A percentile compares a stretch with the other conserved stretches of the same genome.
Evolutionary conservation across 2,888 invertebrate genomes (phyloP).

Genomic region (Drosophila basisetae): DNA sequence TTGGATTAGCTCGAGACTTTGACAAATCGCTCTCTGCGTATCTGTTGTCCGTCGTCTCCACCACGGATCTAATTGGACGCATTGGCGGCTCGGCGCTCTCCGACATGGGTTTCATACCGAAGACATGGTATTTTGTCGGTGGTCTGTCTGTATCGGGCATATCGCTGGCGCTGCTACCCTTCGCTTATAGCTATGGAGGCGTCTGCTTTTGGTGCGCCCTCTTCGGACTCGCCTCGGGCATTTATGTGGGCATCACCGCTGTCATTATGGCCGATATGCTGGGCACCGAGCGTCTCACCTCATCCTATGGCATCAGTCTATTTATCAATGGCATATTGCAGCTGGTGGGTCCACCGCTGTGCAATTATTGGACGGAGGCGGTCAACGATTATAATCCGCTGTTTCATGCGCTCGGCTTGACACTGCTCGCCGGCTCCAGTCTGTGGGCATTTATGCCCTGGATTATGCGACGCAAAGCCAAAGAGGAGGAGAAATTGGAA

Average conservation of each 20-base stretch:
- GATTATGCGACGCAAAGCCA: constrained; percentile 86
- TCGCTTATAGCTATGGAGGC: constrained; percentile 88
- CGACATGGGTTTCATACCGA: constrained; percentile 91
- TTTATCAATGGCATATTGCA: constrained; percentile 94
- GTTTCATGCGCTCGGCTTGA: constrained; percentile 90
- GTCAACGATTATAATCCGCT: constrained; percentile 89
- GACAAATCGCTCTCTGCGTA: constrained; percentile 90
- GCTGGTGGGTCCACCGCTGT: constrained; percentile 93
- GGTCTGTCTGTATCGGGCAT: constrained; percentile 92
- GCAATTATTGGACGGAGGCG: constrained; percentile 89
- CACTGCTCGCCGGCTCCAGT: constrained; percentile 90
- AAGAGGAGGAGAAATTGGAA: constrained; percentile 63
- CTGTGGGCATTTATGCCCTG: constrained; percentile 92
- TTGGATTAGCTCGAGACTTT: constrained; percentile 90
- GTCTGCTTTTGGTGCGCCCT: constrained; percentile 90
- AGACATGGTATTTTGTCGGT: constrained; percentile 93
- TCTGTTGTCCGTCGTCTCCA: constrained; percentile 92
- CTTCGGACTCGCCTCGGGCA: constrained; percentile 93
- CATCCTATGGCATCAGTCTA: constrained; percentile 93
- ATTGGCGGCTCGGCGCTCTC: constrained; percentile 94
- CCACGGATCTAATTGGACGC: constrained; percentile 92
- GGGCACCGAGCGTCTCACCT: constrained; percentile 93
- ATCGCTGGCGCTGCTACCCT: constrained; percentile 90
- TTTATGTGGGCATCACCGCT: constrained; percentile 94
- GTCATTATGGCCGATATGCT: constrained; percentile 95